Conservation (phyloP, 2,888 invertebrate genomes). For the Tanypteryx hageni region DNA sequence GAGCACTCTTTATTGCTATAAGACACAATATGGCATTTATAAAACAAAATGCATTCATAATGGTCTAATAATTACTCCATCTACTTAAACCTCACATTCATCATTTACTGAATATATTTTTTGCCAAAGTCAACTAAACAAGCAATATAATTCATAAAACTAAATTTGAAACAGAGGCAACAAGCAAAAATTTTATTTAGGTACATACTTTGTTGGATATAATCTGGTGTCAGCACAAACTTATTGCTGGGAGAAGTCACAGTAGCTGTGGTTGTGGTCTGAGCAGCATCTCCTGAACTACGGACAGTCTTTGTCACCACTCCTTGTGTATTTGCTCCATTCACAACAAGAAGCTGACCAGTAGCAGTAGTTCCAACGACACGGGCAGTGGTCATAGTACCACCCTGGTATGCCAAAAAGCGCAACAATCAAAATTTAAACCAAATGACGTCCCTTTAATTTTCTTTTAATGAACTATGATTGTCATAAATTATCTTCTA, state of each 20-base stretch:
- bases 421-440: too few relatives aligned
- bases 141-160: neutral
- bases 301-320: conserved; percentile 50
- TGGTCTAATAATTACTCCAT: too few relatives aligned
- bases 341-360: conserved; percentile 55
- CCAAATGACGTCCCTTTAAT: neutral
- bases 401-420: neutral
- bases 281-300: neutral
- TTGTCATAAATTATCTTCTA: neutral
- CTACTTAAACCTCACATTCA: too few relatives aligned
- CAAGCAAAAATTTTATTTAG: conserved; percentile 66
- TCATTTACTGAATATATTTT: too few relatives aligned
- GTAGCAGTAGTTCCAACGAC: conserved; percentile 61
- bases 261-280: neutral
- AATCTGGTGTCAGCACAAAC: conserved; percentile 93
- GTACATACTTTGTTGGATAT: conserved; percentile 94
- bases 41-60: too few relatives aligned
- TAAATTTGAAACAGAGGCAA: neutral
- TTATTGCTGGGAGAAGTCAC: conserved; percentile 74
- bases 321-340: conserved; percentile 31
- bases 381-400: conserved; percentile 49
- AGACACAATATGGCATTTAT: conserved; percentile 68
- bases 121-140: too few relatives aligned
- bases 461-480: neutral
- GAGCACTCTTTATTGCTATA: conserved; percentile 93